Percentiles rank a stretch among this genome's conserved stretches.
Evolutionary conservation across 2,113 vertebrate genomes (phyloP).

Genomic region (Cyphomyrus discorhynchus): DNA sequence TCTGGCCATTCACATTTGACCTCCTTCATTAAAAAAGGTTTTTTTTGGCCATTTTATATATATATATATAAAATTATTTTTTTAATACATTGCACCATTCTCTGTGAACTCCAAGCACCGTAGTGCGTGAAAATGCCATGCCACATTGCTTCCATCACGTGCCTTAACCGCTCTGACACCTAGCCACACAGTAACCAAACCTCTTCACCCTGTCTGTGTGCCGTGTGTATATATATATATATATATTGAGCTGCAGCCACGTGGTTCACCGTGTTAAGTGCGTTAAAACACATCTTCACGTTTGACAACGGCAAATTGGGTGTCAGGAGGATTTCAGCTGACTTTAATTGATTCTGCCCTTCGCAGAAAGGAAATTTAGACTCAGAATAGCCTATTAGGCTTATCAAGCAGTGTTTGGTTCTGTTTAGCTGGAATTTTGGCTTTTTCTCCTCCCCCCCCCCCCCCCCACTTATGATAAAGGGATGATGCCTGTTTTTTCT

Average conservation of each 20-base stretch:
- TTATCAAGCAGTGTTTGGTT: conserved; percentile 79
- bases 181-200: not conserved
- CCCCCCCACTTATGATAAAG: not conserved
- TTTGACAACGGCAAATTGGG: conserved; percentile 83
- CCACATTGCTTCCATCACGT: not conserved
- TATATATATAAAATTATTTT: not conserved
- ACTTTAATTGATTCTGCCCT: conserved; percentile 90
- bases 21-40: not conserved
- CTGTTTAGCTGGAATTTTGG: conserved; percentile 53
- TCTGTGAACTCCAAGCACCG: not conserved
- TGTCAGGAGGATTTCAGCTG: conserved; percentile 89
- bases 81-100: not conserved
- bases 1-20: not conserved
- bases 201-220: not conserved
- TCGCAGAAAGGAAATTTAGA: conserved; percentile 75
- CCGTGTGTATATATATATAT: not conserved
- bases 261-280: conserved; percentile 31
- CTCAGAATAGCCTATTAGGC: conserved; percentile 86
- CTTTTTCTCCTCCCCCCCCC: not conserved
- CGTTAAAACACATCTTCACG: conserved; percentile 73
- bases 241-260: not conserved
- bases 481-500: conserved; percentile 22
- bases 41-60: not conserved
- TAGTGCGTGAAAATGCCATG: not conserved
- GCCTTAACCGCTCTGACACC: not conserved